phyloP scores from a whole-genome alignment of 1,140 invertebrate genomes.

The Drosophila hydei region DNA sequence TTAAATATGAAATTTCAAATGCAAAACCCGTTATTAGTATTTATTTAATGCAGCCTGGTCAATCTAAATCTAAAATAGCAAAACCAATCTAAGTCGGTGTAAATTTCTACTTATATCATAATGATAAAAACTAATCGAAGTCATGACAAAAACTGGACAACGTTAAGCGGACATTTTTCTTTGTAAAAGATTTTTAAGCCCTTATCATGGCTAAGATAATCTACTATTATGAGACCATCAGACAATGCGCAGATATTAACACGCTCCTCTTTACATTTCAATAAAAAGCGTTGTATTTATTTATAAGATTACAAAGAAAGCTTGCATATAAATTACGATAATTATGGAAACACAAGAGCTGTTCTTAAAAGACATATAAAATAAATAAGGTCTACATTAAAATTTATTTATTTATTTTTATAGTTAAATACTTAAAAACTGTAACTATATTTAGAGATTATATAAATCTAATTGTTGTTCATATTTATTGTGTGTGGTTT shows the following conservation, averaged over 20 bases:
- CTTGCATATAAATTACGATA: constrained; percentile 81
- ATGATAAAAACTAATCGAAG: not conserved
- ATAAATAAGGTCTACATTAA: constrained; percentile 82
- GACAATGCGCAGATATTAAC: not conserved
- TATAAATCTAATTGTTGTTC: constrained; percentile 79
- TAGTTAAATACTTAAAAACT: constrained; percentile 79
- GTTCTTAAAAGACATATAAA: constrained; percentile 80
- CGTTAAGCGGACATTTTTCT: too few species aligned
- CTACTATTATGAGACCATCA: too few species aligned
- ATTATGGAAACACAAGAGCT: constrained; percentile 81
- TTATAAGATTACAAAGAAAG: constrained; percentile 81
- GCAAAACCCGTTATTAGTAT: too few species aligned
- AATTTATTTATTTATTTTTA: constrained; percentile 83
- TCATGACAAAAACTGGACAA: not conserved
- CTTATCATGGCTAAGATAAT: too few species aligned
- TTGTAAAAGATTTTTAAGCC: too few species aligned
- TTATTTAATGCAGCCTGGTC: too few species aligned
- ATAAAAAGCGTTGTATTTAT: constrained; percentile 81
- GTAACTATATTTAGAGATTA: constrained; percentile 80
- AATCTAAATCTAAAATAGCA: too few species aligned
- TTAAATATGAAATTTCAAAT: too few species aligned
- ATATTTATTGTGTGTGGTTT: constrained; percentile 60
- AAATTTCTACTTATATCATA: too few species aligned
- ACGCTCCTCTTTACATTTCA: constrained; percentile 58
- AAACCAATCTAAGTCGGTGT: too few species aligned